Base-by-base conservation (phyloP, 2,888 invertebrate species). In the Drosophila paracracens region DNA sequence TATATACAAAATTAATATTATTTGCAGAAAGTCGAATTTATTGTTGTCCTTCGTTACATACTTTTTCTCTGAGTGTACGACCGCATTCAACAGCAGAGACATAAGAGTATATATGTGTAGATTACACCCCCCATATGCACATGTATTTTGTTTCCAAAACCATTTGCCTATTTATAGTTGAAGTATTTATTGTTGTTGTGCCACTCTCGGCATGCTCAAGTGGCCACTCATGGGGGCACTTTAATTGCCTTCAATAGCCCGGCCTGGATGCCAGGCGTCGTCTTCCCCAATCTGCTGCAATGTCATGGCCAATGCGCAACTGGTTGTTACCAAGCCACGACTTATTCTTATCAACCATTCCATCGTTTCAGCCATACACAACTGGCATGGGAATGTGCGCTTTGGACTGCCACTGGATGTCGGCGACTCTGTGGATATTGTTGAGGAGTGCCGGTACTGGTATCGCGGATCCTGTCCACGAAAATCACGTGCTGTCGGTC, bases 361-460 rank as follows among this genome's bases (percentile, higher is more conserved):
- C 50, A 46, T 46, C 48, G 52, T 68, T 69, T 21, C 63, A 98
- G 98, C 97, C 89, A 96, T 98, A 74, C 97, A 97, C 94, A 98
- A 98, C 92, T 98, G 97, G 97, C 92, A 96, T 92, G 96, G 97
- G 79, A 96, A 97, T 93, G 95, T 96, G 35, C 95, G 95, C 60
- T 96, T 95, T 85, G 97, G 97, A 40, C 94, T 98, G 75, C 95
- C 97, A 6, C 94, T 99, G 83, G 97, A 98, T 93, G 97, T 98
- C 85, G 98, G 98, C 69, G 98, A 98, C 92, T 96, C 97, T 7
- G 96, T 98, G 4, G 98, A 98, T 93, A 97, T 98, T 85, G 94
- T 97, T 83, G 98, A 98, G 94, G 98, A 98, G 94, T 97, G 96
- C 94, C 95, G 93, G 16, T 78, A 88, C 63, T 98, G 98, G 98